phyloP scores from a whole-genome alignment of 2,113 vertebrate species.

The Monarcha castaneiventris region DNA sequence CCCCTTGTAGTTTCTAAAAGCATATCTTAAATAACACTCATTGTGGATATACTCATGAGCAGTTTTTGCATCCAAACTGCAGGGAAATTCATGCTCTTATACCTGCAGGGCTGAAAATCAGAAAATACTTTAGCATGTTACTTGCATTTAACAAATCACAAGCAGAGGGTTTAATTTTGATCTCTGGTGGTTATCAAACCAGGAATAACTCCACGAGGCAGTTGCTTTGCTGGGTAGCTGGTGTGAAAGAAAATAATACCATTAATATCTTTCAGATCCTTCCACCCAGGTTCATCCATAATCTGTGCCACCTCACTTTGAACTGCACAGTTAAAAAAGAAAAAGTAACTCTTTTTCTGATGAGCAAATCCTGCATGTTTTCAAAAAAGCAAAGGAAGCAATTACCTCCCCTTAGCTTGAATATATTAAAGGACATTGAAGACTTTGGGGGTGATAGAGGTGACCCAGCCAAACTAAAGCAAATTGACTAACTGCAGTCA shows the following conservation, averaged over 20 bases:
- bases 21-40: background rate
- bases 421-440: background rate
- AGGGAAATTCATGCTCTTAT: background rate
- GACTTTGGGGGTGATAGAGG: conserved; percentile 31
- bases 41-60: background rate
- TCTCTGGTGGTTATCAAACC: background rate
- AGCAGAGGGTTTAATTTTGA: background rate
- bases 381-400: background rate
- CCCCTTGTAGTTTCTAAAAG: background rate
- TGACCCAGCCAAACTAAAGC: conserved; percentile 51
- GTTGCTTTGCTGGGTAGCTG: background rate
- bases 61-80: background rate
- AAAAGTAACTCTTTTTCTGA: background rate
- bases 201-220: background rate
- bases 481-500: background rate
- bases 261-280: background rate
- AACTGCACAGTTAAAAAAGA: background rate
- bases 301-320: background rate
- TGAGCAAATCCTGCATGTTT: background rate
- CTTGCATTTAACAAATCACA: background rate
- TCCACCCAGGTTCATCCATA: background rate
- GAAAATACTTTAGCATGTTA: background rate
- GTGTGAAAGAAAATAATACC: background rate
- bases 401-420: background rate
- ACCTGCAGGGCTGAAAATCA: background rate